A percentile compares a stretch with the other conserved stretches of the same genome.
Conservation (phyloP, 2,888 invertebrate species). For the Synergus japonicus region DNA sequence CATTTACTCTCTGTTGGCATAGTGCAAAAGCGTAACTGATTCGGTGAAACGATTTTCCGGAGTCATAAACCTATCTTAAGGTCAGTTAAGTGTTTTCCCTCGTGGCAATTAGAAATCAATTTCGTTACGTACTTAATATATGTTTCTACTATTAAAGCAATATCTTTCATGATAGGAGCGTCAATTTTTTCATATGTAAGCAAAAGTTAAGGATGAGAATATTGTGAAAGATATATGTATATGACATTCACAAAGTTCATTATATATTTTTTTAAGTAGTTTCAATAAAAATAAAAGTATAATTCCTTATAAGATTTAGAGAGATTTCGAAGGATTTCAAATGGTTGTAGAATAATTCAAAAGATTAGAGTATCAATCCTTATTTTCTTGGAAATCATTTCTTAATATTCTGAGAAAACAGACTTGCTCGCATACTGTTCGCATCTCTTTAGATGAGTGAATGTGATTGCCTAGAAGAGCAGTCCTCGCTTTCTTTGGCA, state of each 20-base stretch:
- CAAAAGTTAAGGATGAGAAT: background rate
- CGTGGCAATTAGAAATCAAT: slow-evolving; percentile 39
- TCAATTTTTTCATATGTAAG: background rate
- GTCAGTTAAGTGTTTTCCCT: slow-evolving; percentile 37
- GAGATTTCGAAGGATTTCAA: too few relatives aligned
- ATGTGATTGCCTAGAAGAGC: slow-evolving; percentile 1
- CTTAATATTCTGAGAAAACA: background rate
- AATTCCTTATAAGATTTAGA: too few relatives aligned
- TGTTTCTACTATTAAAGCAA: slow-evolving; percentile 25
- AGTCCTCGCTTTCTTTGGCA: background rate
- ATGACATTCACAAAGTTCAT: background rate
- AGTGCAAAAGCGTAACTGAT: slow-evolving; percentile 39
- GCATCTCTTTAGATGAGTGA: background rate
- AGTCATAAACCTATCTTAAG: slow-evolving; percentile 38
- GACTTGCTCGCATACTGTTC: background rate
- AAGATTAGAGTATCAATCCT: background rate
- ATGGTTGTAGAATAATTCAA: too few relatives aligned
- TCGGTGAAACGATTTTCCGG: slow-evolving; percentile 39
- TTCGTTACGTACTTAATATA: slow-evolving; percentile 30
- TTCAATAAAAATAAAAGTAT: background rate
- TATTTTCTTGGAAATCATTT: background rate
- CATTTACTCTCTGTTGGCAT: slow-evolving; percentile 26
- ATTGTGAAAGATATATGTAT: background rate
- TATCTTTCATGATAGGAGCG: slow-evolving; percentile 8
- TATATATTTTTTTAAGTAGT: background rate